These are phyloP conservation scores for Thunnus thynnus DNA, from an alignment of 2,113 vertebrate species.

Conservation along the genomic window DNA sequence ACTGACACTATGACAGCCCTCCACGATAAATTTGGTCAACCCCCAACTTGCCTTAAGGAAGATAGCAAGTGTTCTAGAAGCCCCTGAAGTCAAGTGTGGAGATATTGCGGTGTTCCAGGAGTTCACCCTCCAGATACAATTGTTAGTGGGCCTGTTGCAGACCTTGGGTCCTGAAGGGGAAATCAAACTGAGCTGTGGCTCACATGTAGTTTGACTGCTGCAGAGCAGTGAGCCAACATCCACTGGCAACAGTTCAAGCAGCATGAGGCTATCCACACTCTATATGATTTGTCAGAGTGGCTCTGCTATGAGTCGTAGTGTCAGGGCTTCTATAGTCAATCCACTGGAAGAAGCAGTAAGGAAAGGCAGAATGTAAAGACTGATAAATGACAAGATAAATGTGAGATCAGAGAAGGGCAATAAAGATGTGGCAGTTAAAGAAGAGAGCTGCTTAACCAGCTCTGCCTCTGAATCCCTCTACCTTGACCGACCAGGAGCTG, in stretches of 20 bases:
- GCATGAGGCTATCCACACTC: background rate
- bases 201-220: conserved; percentile 25
- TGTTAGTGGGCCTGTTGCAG: conserved; percentile 21
- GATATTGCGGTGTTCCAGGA: conserved; percentile 9
- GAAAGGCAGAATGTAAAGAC: background rate
- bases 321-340: background rate
- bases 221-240: conserved; percentile 12
- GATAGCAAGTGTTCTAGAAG: background rate
- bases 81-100: background rate
- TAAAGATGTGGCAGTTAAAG: background rate
- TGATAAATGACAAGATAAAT: background rate
- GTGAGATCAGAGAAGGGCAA: background rate
- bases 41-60: conserved; percentile 17
- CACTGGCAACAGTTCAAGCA: background rate
- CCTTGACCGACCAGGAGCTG: background rate
- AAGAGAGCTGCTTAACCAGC: background rate
- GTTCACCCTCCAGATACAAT: conserved; percentile 30
- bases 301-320: conserved; percentile 16
- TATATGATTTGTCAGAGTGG: conserved; percentile 21
- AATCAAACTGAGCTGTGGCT: conserved; percentile 11
- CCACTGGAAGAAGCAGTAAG: background rate
- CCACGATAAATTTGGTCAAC: conserved; percentile 14
- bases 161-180: conserved; percentile 12
- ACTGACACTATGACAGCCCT: conserved; percentile 29
- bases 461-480: background rate